Evolutionary conservation across 2,113 vertebrate species (phyloP).

Genomic region (Cheirogaleus medius): DNA sequence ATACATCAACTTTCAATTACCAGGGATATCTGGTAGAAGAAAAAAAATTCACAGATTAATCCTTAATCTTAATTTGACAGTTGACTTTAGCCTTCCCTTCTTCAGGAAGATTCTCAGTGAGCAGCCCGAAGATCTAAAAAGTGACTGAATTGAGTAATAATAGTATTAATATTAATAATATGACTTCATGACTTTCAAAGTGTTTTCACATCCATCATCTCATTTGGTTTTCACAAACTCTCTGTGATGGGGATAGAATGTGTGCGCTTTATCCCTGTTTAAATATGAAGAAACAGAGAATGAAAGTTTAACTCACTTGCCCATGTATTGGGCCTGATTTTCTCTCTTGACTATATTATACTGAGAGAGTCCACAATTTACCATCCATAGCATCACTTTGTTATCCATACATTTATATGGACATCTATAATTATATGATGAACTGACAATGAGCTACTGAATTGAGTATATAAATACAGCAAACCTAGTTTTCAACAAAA

Average conservation of each 20-base stretch:
- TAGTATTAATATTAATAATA: conserved; percentile 57
- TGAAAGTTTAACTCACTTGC: not conserved
- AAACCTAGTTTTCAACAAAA: not conserved
- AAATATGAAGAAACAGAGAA: not conserved
- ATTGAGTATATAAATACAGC: not conserved
- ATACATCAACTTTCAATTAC: conserved; percentile 64
- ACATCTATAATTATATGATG: not conserved
- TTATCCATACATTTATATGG: not conserved
- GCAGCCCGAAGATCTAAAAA: not conserved
- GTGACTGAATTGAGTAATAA: conserved; percentile 37
- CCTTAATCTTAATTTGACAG: not conserved
- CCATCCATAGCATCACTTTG: not conserved
- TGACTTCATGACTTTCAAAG: not conserved
- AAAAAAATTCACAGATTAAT: conserved; percentile 28
- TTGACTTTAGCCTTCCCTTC: not conserved
- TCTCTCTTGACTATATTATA: not conserved
- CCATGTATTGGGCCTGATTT: not conserved
- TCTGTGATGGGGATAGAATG: not conserved
- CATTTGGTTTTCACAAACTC: not conserved
- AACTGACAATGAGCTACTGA: not conserved
- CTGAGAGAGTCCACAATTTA: not conserved
- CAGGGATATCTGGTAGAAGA: not conserved
- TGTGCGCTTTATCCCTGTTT: not conserved
- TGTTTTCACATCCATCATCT: conserved; percentile 37
- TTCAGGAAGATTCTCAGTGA: not conserved